These are phyloP conservation scores for Euspilapteryx auroguttella DNA, from an alignment of 2,888 invertebrate species.

Conservation along the genomic window DNA sequence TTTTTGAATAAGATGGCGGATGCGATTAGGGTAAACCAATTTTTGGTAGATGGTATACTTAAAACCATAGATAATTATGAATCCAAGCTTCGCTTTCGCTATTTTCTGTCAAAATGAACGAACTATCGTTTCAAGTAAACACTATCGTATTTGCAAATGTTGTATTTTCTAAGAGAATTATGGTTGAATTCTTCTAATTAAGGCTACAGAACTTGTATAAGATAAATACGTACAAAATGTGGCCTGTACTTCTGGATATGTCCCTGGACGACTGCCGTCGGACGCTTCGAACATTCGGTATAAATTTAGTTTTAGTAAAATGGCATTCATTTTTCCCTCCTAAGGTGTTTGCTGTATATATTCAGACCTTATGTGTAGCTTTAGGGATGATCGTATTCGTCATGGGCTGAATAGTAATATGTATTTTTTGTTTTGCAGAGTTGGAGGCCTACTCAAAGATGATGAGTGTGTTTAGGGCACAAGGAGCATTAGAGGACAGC, in stretches of 20 bases:
- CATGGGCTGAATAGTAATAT: not conserved
- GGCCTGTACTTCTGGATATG: constrained; percentile 79
- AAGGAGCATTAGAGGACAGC: constrained; percentile 82
- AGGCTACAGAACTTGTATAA: constrained; percentile 26
- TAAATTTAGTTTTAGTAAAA: constrained; percentile 46
- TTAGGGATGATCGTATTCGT: too few relatives aligned
- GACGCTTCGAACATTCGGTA: constrained; percentile 85
- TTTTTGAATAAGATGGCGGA: too few relatives aligned
- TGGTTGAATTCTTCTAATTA: constrained; percentile 36
- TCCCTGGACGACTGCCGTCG: constrained; percentile 88
- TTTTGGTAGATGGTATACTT: constrained; percentile 14
- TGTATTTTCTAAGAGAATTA: constrained; percentile 48
- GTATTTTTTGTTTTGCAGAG: constrained; percentile 64
- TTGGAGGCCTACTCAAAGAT: constrained; percentile 90
- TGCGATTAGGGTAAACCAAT: too few relatives aligned
- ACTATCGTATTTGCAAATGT: constrained; percentile 60
- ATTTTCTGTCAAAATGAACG: constrained; percentile 53
- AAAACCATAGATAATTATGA: constrained; percentile 31
- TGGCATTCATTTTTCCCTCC: constrained; percentile 60
- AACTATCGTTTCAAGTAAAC: constrained; percentile 63
- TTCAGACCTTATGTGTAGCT: not conserved
- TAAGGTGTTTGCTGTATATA: constrained; percentile 26
- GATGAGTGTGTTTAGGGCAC: constrained; percentile 89
- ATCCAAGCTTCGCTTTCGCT: constrained; percentile 21
- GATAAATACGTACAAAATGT: constrained; percentile 37